Evolutionary conservation across 1,140 invertebrate genomes (phyloP).

Genomic region (Berghia stephanieae): DNA sequence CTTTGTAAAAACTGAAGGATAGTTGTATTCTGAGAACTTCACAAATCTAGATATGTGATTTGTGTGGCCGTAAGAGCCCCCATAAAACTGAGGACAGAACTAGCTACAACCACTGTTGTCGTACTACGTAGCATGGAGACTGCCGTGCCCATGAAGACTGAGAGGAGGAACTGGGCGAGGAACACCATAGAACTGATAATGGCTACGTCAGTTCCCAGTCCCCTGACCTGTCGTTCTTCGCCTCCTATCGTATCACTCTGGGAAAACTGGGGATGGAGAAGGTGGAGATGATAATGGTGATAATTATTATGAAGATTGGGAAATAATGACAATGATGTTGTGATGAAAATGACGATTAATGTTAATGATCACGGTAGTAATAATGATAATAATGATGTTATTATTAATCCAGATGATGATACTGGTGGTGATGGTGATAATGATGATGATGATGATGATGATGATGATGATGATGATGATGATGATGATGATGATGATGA

Average conservation of each 20-base stretch:
- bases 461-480: too few species aligned
- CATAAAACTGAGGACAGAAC: slow-evolving; percentile 82
- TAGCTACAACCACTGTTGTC: slow-evolving; percentile 81
- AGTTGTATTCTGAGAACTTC: too few species aligned
- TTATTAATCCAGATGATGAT: too few species aligned
- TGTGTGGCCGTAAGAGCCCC: slow-evolving; percentile 85
- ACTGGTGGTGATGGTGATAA: too few species aligned
- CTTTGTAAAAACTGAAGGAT: too few species aligned
- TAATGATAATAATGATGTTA: too few species aligned
- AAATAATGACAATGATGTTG: too few species aligned
- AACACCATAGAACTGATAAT: slow-evolving; percentile 96
- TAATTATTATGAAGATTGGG: too few species aligned
- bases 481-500: too few species aligned
- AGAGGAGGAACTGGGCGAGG: slow-evolving; percentile 90
- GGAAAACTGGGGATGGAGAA: slow-evolving; percentile 35
- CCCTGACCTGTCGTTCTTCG: slow-evolving; percentile 72
- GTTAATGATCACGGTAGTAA: too few species aligned
- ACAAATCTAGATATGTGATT: slow-evolving; percentile 89
- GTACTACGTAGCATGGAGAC: slow-evolving; percentile 81
- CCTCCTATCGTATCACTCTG: background rate
- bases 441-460: too few species aligned
- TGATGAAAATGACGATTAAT: too few species aligned
- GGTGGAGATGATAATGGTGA: background rate
- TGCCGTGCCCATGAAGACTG: slow-evolving; percentile 85
- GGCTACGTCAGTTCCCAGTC: slow-evolving; percentile 92